Percentiles rank a stretch among this genome's conserved stretches.
Conservation (phyloP, 2,113 vertebrate species). For the Ptilonorhynchus violaceus region DNA sequence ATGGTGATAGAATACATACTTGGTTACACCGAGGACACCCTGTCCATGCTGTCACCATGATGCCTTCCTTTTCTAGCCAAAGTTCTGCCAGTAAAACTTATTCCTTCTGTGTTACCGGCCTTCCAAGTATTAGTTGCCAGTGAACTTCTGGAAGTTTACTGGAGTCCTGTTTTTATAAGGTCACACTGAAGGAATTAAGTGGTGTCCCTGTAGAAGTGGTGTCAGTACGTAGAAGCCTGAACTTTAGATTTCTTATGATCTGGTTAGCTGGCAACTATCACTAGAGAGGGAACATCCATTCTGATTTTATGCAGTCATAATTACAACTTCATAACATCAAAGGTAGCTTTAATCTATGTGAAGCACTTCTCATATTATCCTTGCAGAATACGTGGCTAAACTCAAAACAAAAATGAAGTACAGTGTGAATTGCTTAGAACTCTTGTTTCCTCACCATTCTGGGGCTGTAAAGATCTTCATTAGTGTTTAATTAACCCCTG, state of each 20-base stretch:
- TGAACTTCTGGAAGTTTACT: background rate
- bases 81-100: background rate
- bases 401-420: background rate
- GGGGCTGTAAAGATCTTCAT: background rate
- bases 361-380: background rate
- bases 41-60: background rate
- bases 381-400: background rate
- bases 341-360: background rate
- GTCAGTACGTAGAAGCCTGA: background rate
- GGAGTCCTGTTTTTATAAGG: background rate
- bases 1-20: too few species aligned
- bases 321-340: background rate
- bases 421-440: background rate
- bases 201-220: background rate
- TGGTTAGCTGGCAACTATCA: background rate
- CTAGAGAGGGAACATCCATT: background rate
- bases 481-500: background rate
- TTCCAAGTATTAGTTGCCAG: background rate
- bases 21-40: background rate
- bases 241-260: background rate
- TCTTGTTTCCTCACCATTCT: background rate
- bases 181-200: background rate
- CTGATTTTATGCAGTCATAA: background rate
- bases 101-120: background rate
- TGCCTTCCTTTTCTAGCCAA: background rate